Evolutionary conservation across 1,140 invertebrate species (phyloP).

Genomic region (Calosoma granatense): DNA sequence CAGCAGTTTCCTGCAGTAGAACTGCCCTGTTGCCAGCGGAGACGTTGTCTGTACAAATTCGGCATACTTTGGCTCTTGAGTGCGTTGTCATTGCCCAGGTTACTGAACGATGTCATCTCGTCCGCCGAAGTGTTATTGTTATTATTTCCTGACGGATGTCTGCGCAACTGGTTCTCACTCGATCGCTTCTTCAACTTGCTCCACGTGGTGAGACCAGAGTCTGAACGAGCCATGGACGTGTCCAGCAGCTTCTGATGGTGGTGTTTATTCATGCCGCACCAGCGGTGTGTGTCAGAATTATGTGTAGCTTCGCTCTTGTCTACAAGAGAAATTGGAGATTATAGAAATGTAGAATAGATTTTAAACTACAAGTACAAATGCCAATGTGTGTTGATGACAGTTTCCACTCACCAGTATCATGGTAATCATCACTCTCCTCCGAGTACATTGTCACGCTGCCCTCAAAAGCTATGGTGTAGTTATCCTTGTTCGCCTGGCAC

Average conservation of each 20-base stretch:
- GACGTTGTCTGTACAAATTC: conserved; percentile 43
- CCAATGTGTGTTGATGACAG: neutral
- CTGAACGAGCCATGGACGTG: conserved; percentile 70
- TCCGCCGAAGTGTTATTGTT: conserved; percentile 41
- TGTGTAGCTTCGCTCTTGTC: conserved; percentile 15
- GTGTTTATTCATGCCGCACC: conserved; percentile 17
- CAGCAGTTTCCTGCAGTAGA: conserved; percentile 12
- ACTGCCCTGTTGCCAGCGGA: conserved; percentile 17
- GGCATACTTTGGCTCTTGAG: conserved; percentile 65
- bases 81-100: conserved; percentile 31
- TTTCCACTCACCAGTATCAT: conserved; percentile 51
- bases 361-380: neutral
- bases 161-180: conserved; percentile 36
- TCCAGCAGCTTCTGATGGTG: conserved; percentile 38
- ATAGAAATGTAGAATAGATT: neutral
- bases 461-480: conserved; percentile 91
- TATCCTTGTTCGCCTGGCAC: conserved; percentile 83
- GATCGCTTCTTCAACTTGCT: conserved; percentile 61
- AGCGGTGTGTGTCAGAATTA: conserved; percentile 12
- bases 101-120: conserved; percentile 37
- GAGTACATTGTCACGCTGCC: conserved; percentile 77
- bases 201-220: conserved; percentile 74
- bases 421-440: conserved; percentile 71
- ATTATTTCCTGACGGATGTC: conserved; percentile 70
- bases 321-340: neutral